A percentile compares a stretch with the other conserved stretches of the same genome.
phyloP scores from a whole-genome alignment of 1,140 invertebrate genomes.

The Drusus annulatus region DNA sequence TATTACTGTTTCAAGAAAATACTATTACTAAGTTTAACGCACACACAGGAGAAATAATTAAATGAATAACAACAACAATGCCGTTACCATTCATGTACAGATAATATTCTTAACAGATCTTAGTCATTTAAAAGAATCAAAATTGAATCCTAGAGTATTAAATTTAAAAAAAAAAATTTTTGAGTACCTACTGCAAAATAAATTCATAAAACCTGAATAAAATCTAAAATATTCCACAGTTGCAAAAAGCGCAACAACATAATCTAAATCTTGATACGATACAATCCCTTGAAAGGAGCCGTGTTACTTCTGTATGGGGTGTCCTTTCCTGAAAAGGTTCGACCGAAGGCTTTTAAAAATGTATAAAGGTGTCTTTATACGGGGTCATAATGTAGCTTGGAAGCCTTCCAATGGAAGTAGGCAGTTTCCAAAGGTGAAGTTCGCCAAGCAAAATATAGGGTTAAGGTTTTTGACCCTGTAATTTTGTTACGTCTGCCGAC shows the following conservation, averaged over 20 bases:
- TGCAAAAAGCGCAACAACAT: background rate
- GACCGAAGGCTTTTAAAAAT: conserved; percentile 54
- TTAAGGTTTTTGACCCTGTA: conserved; percentile 31
- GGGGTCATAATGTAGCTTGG: conserved; percentile 21
- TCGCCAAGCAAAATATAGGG: background rate
- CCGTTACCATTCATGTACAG: too few relatives aligned
- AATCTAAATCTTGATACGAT: background rate
- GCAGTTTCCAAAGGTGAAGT: background rate
- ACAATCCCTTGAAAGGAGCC: background rate
- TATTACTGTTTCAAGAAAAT: too few relatives aligned
- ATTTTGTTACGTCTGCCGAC: background rate
- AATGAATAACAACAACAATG: too few relatives aligned
- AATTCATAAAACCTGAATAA: too few relatives aligned
- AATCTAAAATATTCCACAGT: background rate
- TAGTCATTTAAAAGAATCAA: too few relatives aligned
- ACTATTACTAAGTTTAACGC: too few relatives aligned
- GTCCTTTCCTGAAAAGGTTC: background rate
- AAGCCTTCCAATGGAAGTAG: conserved; percentile 9
- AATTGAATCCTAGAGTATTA: too few relatives aligned
- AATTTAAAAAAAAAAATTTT: too few relatives aligned
- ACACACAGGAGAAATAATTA: too few relatives aligned
- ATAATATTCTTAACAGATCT: too few relatives aligned
- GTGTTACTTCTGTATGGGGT: conserved; percentile 8
- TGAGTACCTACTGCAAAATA: too few relatives aligned
- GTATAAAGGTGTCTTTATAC: conserved; percentile 51